Evolutionary conservation across 1,140 invertebrate species (phyloP).

Genomic region (Platorchestia sp.): DNA sequence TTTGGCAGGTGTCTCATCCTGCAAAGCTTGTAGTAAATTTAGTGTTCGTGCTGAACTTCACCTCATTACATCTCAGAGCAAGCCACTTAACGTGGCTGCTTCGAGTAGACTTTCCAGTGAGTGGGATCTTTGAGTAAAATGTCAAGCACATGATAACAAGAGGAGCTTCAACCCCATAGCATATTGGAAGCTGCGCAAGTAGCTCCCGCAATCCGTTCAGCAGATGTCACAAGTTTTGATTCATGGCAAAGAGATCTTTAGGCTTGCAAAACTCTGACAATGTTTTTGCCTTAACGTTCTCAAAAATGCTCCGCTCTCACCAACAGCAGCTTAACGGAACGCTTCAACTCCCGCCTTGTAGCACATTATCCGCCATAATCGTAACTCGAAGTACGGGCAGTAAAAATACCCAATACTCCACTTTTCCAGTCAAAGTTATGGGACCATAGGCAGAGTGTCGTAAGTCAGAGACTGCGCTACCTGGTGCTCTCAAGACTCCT

Average conservation of each 20-base stretch:
- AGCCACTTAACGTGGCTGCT: no score
- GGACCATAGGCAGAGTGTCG: neutral
- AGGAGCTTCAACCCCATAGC: no score
- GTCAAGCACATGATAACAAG: no score
- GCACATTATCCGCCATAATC: neutral
- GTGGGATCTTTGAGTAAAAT: neutral
- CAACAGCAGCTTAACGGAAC: no score
- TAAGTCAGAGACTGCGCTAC: conserved; percentile 13
- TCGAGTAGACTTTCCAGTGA: neutral
- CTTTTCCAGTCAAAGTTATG: neutral
- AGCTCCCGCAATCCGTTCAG: no score
- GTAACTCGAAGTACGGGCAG: neutral
- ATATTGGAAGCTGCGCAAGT: no score
- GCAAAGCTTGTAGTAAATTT: neutral
- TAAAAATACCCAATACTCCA: neutral
- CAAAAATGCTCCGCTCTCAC: neutral
- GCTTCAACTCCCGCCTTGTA: neutral
- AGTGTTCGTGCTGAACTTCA: neutral
- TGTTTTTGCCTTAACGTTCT: neutral
- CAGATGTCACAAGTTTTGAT: neutral
- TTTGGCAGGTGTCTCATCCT: neutral
- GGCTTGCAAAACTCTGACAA: neutral
- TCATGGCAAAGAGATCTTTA: neutral
- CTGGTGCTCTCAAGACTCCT: conserved; percentile 21
- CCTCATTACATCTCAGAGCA: no score